A percentile compares a stretch with the other conserved stretches of the same genome.
These are phyloP conservation scores for Fopius arisanus DNA, from an alignment of 1,140 invertebrate genomes.

Conservation along the genomic window DNA sequence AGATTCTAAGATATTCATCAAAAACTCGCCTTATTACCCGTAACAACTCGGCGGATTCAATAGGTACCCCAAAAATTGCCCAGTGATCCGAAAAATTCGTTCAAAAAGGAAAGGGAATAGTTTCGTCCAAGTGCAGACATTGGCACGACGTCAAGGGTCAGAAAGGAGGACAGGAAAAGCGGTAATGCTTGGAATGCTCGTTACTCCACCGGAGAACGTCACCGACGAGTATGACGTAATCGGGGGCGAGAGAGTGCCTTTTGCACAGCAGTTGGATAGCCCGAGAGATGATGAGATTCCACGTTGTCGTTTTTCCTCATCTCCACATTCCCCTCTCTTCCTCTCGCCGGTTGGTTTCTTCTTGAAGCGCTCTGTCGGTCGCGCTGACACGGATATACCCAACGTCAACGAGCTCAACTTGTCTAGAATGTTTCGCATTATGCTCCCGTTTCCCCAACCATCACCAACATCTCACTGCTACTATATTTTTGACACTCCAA, in stretches of 20 bases:
- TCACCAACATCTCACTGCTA: neutral
- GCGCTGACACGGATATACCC: conserved; percentile 30
- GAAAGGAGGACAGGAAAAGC: conserved; percentile 6
- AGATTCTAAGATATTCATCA: too few relatives aligned
- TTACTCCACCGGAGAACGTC: conserved; percentile 28
- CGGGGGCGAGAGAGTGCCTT: neutral
- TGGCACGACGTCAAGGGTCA: neutral
- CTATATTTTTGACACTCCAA: conserved; percentile 2
- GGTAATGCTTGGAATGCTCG: conserved; percentile 36
- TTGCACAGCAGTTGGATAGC: neutral
- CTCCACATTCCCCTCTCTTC: neutral
- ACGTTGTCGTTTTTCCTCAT: conserved; percentile 19
- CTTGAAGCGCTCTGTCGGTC: conserved; percentile 22
- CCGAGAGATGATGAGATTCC: conserved; percentile 31
- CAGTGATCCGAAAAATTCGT: neutral
- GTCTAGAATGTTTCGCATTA: conserved; percentile 9
- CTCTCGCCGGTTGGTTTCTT: neutral
- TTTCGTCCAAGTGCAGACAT: neutral
- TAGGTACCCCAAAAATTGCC: neutral
- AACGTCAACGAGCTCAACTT: conserved; percentile 2
- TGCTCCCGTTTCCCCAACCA: neutral
- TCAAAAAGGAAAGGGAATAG: neutral
- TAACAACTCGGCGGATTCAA: too few relatives aligned
- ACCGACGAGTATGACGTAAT: conserved; percentile 27
- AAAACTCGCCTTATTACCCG: too few relatives aligned